Conservation (phyloP, 2,113 vertebrate species). For the Campylomormyrus numenius region DNA sequence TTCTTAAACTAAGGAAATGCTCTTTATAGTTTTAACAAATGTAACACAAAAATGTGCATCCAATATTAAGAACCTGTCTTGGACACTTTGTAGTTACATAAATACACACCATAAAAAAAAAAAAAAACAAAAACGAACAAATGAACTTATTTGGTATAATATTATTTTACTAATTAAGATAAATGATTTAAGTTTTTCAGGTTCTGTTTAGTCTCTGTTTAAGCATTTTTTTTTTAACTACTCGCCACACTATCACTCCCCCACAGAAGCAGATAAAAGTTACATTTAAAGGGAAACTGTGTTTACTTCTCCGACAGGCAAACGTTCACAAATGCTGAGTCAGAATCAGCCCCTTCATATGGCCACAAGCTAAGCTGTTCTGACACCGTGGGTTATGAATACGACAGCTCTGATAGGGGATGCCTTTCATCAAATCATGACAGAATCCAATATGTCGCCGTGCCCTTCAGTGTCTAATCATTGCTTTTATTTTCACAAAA, state of each 20-base stretch:
- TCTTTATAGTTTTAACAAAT: background rate
- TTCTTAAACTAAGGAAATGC: background rate
- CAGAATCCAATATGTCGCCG: constrained; percentile 3
- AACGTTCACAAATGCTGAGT: constrained; percentile 7
- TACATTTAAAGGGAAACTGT: background rate
- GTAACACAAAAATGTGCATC: background rate
- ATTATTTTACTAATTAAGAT: background rate
- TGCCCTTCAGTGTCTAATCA: background rate
- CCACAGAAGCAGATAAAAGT: background rate
- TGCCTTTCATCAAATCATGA: constrained; percentile 15
- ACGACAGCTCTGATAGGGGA: constrained; percentile 2
- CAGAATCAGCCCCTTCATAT: background rate
- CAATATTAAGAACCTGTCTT: background rate
- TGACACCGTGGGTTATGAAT: constrained; percentile 11
- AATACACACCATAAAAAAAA: background rate
- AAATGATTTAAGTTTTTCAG: background rate
- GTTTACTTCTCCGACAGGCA: background rate
- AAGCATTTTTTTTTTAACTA: background rate
- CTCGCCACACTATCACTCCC: background rate
- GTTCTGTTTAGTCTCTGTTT: background rate
- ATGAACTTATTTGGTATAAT: background rate
- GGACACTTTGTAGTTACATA: background rate
- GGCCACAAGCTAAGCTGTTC: constrained; percentile 3
- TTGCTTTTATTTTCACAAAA: constrained; percentile 18
- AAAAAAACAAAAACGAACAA: background rate